Evolutionary conservation across 1,140 invertebrate species (phyloP).

Genomic region (Holcopasites calliopsidis): DNA sequence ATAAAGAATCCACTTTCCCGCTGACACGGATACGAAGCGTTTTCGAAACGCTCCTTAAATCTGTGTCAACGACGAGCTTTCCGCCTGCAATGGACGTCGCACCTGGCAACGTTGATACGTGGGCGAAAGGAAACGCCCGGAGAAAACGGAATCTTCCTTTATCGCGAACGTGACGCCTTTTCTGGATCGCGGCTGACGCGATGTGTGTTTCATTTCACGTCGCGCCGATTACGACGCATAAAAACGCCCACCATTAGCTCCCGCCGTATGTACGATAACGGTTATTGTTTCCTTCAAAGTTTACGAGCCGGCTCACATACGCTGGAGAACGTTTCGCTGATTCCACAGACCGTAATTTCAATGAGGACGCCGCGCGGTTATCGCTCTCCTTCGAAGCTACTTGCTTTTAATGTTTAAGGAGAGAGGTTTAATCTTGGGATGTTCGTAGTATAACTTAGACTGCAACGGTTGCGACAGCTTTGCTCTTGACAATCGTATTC

Average conservation of each 20-base stretch:
- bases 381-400: not conserved
- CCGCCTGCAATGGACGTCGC: not conserved
- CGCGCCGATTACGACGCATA: slow-evolving; percentile 11
- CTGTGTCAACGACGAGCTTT: not conserved
- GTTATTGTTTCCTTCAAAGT: slow-evolving; percentile 1
- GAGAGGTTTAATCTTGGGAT: not conserved
- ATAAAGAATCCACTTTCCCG: not conserved
- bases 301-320: not conserved
- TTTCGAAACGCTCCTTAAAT: not conserved
- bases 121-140: not conserved
- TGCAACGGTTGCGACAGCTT: no score
- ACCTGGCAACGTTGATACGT: not conserved
- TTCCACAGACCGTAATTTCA: not conserved
- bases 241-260: slow-evolving; percentile 15
- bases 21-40: not conserved
- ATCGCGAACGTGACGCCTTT: not conserved
- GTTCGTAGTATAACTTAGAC: not conserved
- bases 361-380: not conserved
- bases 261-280: not conserved
- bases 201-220: slow-evolving; percentile 5
- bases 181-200: not conserved
- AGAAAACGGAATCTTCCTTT: not conserved
- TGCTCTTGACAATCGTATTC: no score
- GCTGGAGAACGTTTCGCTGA: not conserved
- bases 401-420: not conserved